These are phyloP conservation scores for Falco berigora DNA, from an alignment of 2,797 vertebrate genomes.

Conservation along the genomic window DNA sequence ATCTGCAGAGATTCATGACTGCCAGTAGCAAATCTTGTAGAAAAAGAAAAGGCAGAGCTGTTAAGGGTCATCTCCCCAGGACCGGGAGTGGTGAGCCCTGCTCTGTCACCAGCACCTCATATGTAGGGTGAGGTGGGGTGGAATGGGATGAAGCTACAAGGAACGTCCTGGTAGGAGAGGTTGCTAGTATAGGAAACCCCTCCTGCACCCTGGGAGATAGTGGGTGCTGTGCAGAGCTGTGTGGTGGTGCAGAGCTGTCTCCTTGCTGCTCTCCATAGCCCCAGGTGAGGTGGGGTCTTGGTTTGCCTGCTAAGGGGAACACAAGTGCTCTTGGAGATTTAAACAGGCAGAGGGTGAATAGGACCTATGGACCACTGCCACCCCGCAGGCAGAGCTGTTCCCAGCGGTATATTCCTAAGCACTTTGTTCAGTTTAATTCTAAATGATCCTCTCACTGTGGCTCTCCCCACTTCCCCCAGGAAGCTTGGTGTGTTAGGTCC, in stretches of 20 bases:
- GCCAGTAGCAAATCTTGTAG: background rate
- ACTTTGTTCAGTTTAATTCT: conserved; percentile 13
- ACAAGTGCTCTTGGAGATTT: background rate
- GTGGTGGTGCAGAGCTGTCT: background rate
- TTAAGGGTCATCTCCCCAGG: background rate
- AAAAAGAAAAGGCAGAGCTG: background rate
- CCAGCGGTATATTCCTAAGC: background rate
- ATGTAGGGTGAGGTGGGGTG: too few species aligned
- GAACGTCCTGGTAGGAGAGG: background rate
- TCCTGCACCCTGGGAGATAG: background rate
- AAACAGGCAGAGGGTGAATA: background rate
- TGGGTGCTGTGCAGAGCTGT: background rate
- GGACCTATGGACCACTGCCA: background rate
- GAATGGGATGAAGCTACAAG: background rate
- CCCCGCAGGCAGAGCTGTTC: background rate
- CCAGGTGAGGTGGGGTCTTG: background rate
- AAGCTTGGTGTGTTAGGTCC: conserved; percentile 41
- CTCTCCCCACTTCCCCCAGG: background rate
- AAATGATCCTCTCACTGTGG: background rate
- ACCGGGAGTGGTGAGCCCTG: background rate
- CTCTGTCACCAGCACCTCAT: background rate
- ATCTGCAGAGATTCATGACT: background rate
- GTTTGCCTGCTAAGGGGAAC: background rate
- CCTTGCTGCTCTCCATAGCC: background rate
- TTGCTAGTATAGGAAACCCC: background rate